A percentile compares a stretch with the other conserved stretches of the same genome.
phyloP scores from a whole-genome alignment of 2,113 vertebrate species.

The Pao palembangensis region DNA sequence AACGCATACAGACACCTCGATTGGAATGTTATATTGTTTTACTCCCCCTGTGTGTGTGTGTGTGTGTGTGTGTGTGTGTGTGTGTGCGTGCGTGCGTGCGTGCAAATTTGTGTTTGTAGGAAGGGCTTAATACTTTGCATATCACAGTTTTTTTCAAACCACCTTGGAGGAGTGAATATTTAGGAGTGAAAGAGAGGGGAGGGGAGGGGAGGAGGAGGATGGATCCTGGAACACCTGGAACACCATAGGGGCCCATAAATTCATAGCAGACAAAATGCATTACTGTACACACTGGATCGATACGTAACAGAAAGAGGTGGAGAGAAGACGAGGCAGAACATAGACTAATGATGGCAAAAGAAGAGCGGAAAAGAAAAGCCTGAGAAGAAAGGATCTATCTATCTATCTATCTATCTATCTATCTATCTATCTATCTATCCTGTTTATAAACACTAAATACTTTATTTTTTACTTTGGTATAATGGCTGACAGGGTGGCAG shows the following conservation, averaged over 20 bases:
- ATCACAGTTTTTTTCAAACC: conserved; percentile 33
- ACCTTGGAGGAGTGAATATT: conserved; percentile 32
- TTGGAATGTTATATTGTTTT: conserved; percentile 56
- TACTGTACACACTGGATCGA: conserved; percentile 45
- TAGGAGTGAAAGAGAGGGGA: conserved; percentile 29
- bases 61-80: too few species aligned
- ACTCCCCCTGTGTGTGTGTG: conserved; percentile 14
- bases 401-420: too few species aligned
- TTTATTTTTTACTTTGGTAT: too few species aligned
- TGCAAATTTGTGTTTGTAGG: neutral
- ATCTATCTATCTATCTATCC: too few species aligned
- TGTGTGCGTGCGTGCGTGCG: too few species aligned
- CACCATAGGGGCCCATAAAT: conserved; percentile 40
- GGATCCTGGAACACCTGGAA: conserved; percentile 35
- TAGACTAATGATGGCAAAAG: neutral
- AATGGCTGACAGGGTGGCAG: too few species aligned
- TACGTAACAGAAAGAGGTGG: conserved; percentile 28
- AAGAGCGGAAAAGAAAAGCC: neutral
- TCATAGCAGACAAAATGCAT: conserved; percentile 41
- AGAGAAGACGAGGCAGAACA: neutral
- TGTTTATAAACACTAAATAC: too few species aligned
- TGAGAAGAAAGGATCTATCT: neutral
- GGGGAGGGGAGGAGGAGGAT: conserved; percentile 5
- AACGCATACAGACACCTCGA: conserved; percentile 28
- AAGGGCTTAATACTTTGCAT: conserved; percentile 31